Base-by-base conservation (phyloP, 2,888 invertebrate genomes). In the Tryphoninae sp. region DNA sequence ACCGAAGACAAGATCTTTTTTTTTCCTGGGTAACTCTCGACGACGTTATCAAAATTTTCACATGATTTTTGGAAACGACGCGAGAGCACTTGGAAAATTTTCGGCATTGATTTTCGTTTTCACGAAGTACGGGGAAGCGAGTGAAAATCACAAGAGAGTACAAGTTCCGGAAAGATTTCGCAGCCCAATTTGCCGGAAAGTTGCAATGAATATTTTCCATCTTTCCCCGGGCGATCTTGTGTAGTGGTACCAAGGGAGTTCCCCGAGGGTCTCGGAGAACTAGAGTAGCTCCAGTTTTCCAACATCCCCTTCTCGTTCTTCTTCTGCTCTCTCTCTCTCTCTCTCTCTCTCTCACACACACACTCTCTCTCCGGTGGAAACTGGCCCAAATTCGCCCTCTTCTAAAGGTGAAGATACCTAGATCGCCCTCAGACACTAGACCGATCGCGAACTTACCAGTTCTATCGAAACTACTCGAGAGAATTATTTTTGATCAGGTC, bases 221-320 rank as follows among this genome's bases (percentile, higher is more conserved):
- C 33, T 19, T 33, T 33, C 3, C 33, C 16, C n/a, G 40, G 13
- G 11, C 8, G 53, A 11, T 71, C 49, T 16, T 16, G 59, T 49
- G 59, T 40, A 71, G 45, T 42, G 59, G 58, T 71, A 45, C 45
- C 59, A 61, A 71, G 16, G 71, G 59, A 45, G 58, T 26, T 59
- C 58, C 16, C 71, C 16, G 23, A 59, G 71, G 71, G 71, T 49
- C 19, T 69, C 19, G 53, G 69, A 23, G 40, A 2, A 26, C 49
- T 19, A 1, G 59, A 71, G 59, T 59, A 59, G 72, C 72, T 72
- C 33, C 51, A 62, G 72, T 72, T 72, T 72, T 72, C 33, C 49
- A 26, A 61, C 61, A 62, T 72, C 61, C 61, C 71, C 72, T 71
- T 19, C 19, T 59, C 55, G 45, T 45, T 45, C 45, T 33, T 6